These are phyloP conservation scores for Agrotis segetum DNA, from an alignment of 2,888 invertebrate species.

Conservation along the genomic window DNA sequence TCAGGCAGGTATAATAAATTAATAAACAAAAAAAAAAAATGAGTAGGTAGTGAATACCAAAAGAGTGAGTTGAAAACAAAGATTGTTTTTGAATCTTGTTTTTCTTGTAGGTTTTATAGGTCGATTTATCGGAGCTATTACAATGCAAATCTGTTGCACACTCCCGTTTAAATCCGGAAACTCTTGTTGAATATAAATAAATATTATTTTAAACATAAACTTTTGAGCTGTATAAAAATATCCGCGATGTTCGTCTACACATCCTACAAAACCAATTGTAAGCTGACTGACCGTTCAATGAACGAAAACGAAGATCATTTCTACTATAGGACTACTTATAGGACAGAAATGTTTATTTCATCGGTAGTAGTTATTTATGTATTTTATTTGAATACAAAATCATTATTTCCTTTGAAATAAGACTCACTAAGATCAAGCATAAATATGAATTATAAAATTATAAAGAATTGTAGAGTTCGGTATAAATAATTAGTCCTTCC, in stretches of 20 bases:
- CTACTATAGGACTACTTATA: no score
- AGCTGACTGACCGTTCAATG: no score
- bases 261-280: no score
- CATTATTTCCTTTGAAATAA: slow-evolving; percentile 5
- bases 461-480: no score
- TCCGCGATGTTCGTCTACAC: no score
- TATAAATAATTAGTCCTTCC: no score
- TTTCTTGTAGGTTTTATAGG: not conserved
- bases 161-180: not conserved
- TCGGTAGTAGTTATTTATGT: not conserved
- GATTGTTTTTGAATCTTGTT: no score
- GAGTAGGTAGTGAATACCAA: not conserved
- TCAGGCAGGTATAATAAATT: no score
- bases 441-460: no score
- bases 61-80: not conserved
- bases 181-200: not conserved
- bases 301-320: no score
- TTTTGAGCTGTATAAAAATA: not conserved
- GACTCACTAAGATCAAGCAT: not conserved
- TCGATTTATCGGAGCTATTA: not conserved
- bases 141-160: not conserved
- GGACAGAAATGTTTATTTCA: not conserved
- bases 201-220: not conserved
- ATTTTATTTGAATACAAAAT: not conserved
- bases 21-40: no score